Evolutionary conservation across 2,797 vertebrate species (phyloP), one percentile per base, ranked within the genome.

Genomic region (Hemibagrus guttatus): DNA sequence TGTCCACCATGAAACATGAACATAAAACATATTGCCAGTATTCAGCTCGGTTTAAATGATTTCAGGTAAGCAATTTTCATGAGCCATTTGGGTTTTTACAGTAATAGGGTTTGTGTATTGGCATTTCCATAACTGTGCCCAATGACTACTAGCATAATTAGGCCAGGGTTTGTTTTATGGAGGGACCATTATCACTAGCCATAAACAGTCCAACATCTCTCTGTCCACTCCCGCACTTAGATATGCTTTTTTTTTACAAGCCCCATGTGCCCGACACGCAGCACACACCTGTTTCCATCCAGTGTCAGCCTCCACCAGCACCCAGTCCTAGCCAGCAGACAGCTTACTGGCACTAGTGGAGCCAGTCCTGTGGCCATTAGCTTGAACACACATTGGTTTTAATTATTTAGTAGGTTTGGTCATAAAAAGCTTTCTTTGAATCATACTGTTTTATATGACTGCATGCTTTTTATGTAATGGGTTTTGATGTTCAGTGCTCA

Each of bases 161-260:
- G 92, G 91, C 92, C 78, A 92, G 89, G 88, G 91, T 92, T 92
- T 92, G 87, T 94, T 96, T 95, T 95, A 95, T 94, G 91, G 90
- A 90, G 91, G 91, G 92, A 91, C 91, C 92, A 94, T 95, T 95
- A 95, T 95, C 94, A 95, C 94, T 92, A 90, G 89, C 93, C 91
- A 94, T 95, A 95, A 95, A 95, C 94, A 94, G 95, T 91, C 93
- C 81, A 91, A 89, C 85, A 91, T 92, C 87, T 84, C 88, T 92
- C 87, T 90, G 89, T 94, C 87, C 91, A 89, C 90, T 92, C 90
- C 86, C 89, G 91, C 86, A 87, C 89, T 88, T 91, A 91, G 93
- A 92, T 91, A 92, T 88, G 88, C n/a, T 89, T 71, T 87, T 90
- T 71, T 87, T 90, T 95, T 95, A 95, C 89, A 84, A 92, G 93